Percentiles rank a stretch among this genome's conserved stretches.
Evolutionary conservation across 2,797 vertebrate genomes (phyloP).

Genomic region (Vireo griseus): DNA sequence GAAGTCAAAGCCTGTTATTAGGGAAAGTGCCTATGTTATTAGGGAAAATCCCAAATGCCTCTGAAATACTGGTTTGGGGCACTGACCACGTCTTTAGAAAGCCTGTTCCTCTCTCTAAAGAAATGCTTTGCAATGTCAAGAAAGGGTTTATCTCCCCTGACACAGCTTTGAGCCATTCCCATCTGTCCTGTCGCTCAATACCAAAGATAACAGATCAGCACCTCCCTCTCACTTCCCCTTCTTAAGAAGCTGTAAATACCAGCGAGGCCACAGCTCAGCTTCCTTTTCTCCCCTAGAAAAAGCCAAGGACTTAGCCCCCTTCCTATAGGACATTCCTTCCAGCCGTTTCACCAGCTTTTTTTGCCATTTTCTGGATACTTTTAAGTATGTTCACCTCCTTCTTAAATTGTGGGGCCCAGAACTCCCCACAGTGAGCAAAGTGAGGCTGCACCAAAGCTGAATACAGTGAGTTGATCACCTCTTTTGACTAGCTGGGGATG

Average conservation of each 20-base stretch:
- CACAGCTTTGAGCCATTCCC: background rate
- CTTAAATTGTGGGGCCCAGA: background rate
- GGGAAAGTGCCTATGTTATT: background rate
- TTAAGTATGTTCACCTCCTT: background rate
- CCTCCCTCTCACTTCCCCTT: background rate
- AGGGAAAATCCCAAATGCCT: background rate
- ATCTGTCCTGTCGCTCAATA: fast-evolving
- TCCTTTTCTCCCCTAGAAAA: background rate
- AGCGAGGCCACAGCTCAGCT: background rate
- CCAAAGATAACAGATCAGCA: background rate
- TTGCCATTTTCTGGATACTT: background rate
- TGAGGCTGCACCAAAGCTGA: background rate
- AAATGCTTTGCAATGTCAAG: background rate
- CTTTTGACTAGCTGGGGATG: background rate
- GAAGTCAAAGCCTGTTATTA: background rate
- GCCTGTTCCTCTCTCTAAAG: background rate
- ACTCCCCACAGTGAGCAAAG: background rate
- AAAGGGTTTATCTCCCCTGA: background rate
- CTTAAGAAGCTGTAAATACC: background rate
- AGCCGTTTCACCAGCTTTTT: background rate
- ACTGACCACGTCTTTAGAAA: background rate
- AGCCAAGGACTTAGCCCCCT: background rate
- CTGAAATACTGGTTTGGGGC: background rate
- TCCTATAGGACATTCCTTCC: background rate
- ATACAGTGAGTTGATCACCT: background rate